These are phyloP conservation scores for Psettodes erumei DNA, from an alignment of 2,113 vertebrate species.

Conservation along the genomic window DNA sequence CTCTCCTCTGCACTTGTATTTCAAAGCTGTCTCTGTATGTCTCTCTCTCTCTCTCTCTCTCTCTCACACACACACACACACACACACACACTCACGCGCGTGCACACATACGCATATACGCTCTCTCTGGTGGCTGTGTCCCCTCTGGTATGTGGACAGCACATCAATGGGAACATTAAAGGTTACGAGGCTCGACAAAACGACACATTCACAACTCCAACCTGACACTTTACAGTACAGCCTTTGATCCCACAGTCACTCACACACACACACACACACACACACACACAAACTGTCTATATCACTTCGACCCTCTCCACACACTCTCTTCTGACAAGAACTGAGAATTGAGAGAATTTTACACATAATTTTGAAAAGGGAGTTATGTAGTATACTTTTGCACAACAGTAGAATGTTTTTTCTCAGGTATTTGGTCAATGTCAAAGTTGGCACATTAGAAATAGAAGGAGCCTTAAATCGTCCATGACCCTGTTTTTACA, in stretches of 20 bases:
- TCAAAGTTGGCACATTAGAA: slow-evolving; percentile 9
- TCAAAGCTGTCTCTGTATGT: slow-evolving; percentile 44
- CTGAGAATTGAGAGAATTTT: slow-evolving; percentile 6
- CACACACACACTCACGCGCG: background rate
- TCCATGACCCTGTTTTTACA: slow-evolving; percentile 4
- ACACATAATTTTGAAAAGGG: background rate
- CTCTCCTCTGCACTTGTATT: slow-evolving; percentile 46
- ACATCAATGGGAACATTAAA: slow-evolving; percentile 79
- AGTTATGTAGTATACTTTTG: background rate
- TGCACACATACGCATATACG: no score
- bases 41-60: slow-evolving; percentile 6
- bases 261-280: slow-evolving; percentile 27
- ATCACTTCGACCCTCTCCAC: slow-evolving; percentile 2
- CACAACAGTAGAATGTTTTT: background rate
- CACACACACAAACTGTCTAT: slow-evolving; percentile 16
- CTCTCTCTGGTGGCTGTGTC: slow-evolving; percentile 49
- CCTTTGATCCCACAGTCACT: slow-evolving; percentile 60
- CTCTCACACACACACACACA: background rate
- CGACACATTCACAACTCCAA: slow-evolving; percentile 65
- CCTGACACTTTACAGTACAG: slow-evolving; percentile 67
- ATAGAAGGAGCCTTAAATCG: slow-evolving; percentile 1
- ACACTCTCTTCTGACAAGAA: background rate
- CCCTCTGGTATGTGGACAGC: slow-evolving; percentile 69
- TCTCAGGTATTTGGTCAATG: slow-evolving; percentile 31
- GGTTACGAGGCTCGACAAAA: slow-evolving; percentile 75